Conservation (phyloP, 2,113 vertebrate genomes). For the Myiozetetes cayanensis region DNA sequence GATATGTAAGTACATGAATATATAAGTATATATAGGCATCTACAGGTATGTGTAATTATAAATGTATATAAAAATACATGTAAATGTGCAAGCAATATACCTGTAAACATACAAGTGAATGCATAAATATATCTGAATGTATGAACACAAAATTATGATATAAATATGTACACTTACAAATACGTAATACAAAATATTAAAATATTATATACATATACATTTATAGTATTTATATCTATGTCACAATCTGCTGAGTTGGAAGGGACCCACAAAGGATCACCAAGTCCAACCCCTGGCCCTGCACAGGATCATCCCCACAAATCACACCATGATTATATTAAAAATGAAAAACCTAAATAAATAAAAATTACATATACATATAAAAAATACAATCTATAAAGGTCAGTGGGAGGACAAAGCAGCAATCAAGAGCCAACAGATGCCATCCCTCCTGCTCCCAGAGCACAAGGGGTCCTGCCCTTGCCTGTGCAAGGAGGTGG, state of each 20-base stretch:
- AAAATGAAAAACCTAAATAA: neutral
- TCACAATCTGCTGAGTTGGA: neutral
- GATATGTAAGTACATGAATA: neutral
- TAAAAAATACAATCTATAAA: fast-evolving
- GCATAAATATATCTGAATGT: no score
- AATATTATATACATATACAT: no score
- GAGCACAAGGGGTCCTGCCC: neutral
- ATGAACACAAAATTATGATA: no score
- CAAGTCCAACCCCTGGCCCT: neutral
- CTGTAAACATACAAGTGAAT: no score
- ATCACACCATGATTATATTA: neutral
- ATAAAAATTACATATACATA: neutral
- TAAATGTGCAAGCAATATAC: neutral
- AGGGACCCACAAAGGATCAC: neutral
- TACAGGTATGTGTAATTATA: neutral
- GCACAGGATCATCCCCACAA: neutral
- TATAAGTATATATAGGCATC: neutral
- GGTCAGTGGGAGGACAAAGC: neutral
- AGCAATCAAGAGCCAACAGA: neutral
- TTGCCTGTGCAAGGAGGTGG: neutral
- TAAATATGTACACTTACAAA: no score
- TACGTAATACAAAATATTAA: no score
- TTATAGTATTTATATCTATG: no score
- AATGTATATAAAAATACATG: neutral
- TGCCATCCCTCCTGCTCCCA: fast-evolving